phyloP scores from a whole-genome alignment of 2,888 invertebrate species.

The Diachrysia chrysitis region DNA sequence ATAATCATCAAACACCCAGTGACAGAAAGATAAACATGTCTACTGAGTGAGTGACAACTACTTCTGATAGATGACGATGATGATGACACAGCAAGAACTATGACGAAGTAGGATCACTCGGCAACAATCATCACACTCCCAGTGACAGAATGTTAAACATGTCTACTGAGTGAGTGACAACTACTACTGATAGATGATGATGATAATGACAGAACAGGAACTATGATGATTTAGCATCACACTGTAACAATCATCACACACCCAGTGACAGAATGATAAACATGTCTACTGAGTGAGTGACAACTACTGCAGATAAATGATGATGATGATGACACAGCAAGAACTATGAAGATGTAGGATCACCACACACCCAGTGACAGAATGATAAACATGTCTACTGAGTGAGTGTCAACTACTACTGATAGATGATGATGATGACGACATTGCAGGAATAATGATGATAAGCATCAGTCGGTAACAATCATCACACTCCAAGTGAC shows the following conservation, averaged over 20 bases:
- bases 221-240: background rate
- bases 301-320: slow-evolving; percentile 10
- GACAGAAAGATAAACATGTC: too few species aligned
- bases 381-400: slow-evolving; percentile 23
- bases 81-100: background rate
- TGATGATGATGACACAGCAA: background rate
- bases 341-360: slow-evolving; percentile 8
- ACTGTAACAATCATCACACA: slow-evolving; percentile 15
- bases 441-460: background rate
- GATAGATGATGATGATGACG: slow-evolving; percentile 9
- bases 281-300: slow-evolving; percentile 33
- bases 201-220: background rate
- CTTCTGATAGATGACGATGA: too few species aligned
- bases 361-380: slow-evolving; percentile 33
- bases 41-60: too few species aligned
- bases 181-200: slow-evolving; percentile 2
- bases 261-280: slow-evolving; percentile 30
- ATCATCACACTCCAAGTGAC: slow-evolving; percentile 45
- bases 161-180: slow-evolving; percentile 35
- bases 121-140: slow-evolving; percentile 31
- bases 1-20: too few species aligned
- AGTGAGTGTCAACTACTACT: slow-evolving; percentile 22
- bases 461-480: slow-evolving; percentile 17
- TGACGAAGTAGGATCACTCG: slow-evolving; percentile 13
- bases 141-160: slow-evolving; percentile 50